These are phyloP conservation scores for Andricus grossulariae DNA, from an alignment of 1,140 invertebrate species.

Conservation along the genomic window DNA sequence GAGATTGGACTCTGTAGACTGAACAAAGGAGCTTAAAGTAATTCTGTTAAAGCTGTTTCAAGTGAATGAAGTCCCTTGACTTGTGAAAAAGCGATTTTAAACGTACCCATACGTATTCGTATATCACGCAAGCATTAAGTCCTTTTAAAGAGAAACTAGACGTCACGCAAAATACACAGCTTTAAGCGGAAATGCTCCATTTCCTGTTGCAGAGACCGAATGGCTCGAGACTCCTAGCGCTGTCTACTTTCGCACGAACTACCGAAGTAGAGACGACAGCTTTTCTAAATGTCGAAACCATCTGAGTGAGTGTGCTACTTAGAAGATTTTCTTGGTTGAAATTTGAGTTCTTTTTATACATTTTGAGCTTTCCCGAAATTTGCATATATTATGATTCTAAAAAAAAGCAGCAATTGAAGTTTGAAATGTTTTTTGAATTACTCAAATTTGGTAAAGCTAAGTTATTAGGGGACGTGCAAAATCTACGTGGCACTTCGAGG, in stretches of 20 bases:
- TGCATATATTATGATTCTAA: too few relatives aligned
- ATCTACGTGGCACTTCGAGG: too few relatives aligned
- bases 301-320: background rate
- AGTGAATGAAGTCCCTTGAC: slow-evolving; percentile 15
- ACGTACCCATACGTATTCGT: slow-evolving; percentile 8
- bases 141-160: slow-evolving; percentile 31
- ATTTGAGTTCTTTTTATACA: background rate
- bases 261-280: slow-evolving; percentile 13
- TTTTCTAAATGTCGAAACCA: slow-evolving; percentile 26
- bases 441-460: too few relatives aligned
- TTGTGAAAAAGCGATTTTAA: slow-evolving; percentile 1
- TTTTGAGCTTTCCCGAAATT: background rate
- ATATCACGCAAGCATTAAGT: slow-evolving; percentile 28
- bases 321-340: slow-evolving; percentile 14
- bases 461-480: too few relatives aligned
- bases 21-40: background rate
- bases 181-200: slow-evolving; percentile 51
- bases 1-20: background rate
- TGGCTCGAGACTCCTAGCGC: background rate
- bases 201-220: slow-evolving; percentile 44
- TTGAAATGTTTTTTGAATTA: too few relatives aligned
- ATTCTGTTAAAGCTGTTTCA: slow-evolving; percentile 12
- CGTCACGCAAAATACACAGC: slow-evolving; percentile 37
- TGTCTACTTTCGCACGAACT: slow-evolving; percentile 19
- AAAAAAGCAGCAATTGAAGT: too few relatives aligned